Evolutionary conservation across 2,888 invertebrate species (phyloP), one percentile per base, ranked within the genome.

Genomic region (Lysandra bellargus): DNA sequence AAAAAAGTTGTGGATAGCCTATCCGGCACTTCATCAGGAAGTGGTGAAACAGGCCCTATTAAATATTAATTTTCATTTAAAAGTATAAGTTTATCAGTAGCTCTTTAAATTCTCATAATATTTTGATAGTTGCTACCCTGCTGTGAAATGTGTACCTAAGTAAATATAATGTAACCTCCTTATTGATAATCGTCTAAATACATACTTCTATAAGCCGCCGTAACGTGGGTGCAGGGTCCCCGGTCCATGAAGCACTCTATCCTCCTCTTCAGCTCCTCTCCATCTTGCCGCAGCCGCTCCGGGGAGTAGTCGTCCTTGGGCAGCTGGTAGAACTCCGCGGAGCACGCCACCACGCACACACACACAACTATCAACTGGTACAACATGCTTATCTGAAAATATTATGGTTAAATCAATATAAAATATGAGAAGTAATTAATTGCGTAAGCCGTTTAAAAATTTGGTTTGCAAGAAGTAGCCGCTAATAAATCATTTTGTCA

Each of bases 331-430:
- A 44, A 53, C 49, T 49, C 44, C 14, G 44, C 53, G 23, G 75
- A 2, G 49, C 53, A 44, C 12, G 75, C 44, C 23, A 75, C 23
- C 53, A 75, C 14, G 14, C 75, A 75, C 30, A 75, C 74, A 40
- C 9, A 74, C 44, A 74, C 17, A 37, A 40, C 7, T 44, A 74
- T 74, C 7, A 74, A 17, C 74, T 44, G 44, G 40, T 74, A 44
- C 74, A 74, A 9, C 40, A 44, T 74, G 7, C 33, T 44, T n/a
- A n/a, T 74, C 74, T 74, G 44, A 74, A 74, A 44, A 74, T 57
- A 57, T 57, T 3, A 57, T 57, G 57, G 64, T 12, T 30, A 23
- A 6, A 61, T 61, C 7, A 61, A 7, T 40, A 5, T 40, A 40
- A 40, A 23, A 23, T 23, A 23, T 23, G 23, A 23, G 23, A 23